Percentiles rank a stretch among this genome's conserved stretches.
phyloP scores from a whole-genome alignment of 2,888 invertebrate species.

The Synanthedon myopaeformis region DNA sequence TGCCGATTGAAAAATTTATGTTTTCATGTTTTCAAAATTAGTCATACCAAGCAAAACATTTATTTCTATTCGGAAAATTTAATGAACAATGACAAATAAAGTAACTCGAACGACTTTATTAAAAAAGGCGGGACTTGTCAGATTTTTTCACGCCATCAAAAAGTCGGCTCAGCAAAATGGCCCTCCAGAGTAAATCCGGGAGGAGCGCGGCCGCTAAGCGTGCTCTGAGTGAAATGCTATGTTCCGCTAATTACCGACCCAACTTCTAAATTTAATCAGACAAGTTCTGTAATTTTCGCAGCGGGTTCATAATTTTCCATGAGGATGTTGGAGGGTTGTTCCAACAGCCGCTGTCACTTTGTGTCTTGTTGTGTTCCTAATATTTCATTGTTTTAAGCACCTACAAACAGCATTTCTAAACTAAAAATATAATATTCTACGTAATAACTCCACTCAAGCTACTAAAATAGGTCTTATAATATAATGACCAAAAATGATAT shows the following conservation, averaged over 20 bases:
- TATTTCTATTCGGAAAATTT: not conserved
- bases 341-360: not conserved
- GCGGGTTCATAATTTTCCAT: slow-evolving; percentile 59
- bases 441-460: too few species aligned
- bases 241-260: slow-evolving; percentile 56
- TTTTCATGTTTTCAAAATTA: too few species aligned
- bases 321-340: slow-evolving; percentile 16
- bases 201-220: slow-evolving; percentile 23
- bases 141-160: slow-evolving; percentile 10
- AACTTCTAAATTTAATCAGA: slow-evolving; percentile 69
- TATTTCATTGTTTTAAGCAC: too few species aligned
- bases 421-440: too few species aligned
- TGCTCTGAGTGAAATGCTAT: slow-evolving; percentile 63
- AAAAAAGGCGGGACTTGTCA: not conserved
- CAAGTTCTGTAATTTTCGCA: slow-evolving; percentile 57
- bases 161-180: slow-evolving; percentile 15
- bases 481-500: too few species aligned
- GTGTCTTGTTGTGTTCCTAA: not conserved
- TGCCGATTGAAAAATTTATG: too few species aligned
- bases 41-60: too few species aligned
- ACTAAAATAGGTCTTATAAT: too few species aligned
- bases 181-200: slow-evolving; percentile 21
- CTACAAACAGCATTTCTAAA: too few species aligned
- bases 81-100: not conserved
- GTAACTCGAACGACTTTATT: not conserved